Evolutionary conservation across 2,113 vertebrate genomes (phyloP).

Genomic region (Psilopsiagon aymara): DNA sequence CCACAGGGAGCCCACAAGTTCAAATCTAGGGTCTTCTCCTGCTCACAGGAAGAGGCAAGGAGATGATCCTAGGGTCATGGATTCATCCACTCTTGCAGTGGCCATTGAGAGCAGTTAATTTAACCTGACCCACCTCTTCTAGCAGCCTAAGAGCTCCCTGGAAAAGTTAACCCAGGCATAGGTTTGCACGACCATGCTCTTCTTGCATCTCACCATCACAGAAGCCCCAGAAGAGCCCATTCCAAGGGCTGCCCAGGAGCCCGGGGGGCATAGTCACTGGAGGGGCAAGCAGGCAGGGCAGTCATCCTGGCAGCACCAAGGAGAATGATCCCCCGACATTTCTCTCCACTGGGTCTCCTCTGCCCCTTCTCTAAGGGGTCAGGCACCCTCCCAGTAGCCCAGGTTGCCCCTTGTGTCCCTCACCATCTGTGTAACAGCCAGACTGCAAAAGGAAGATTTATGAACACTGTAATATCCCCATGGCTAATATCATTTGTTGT

Average conservation of each 20-base stretch:
- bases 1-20: fast-evolving
- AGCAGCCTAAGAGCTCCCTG: background rate
- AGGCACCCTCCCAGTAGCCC: background rate
- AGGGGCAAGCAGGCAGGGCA: background rate
- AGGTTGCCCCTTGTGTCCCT: background rate
- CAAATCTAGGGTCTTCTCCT: background rate
- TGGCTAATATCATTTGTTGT: background rate
- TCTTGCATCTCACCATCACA: background rate
- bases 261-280: fast-evolving
- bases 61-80: background rate
- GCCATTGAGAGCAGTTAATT: background rate
- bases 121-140: background rate
- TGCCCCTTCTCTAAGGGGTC: background rate
- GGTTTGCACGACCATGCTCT: fast-evolving
- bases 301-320: background rate
- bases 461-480: fast-evolving
- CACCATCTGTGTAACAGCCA: background rate
- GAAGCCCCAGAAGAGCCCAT: fast-evolving
- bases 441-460: background rate
- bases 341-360: fast-evolving
- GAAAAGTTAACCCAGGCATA: background rate
- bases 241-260: background rate
- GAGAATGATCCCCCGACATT: fast-evolving
- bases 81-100: background rate
- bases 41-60: fast-evolving